Evolutionary conservation across 2,113 vertebrate genomes (phyloP), one percentile per base, ranked within the genome.

Genomic region (Rutilus rutilus): DNA sequence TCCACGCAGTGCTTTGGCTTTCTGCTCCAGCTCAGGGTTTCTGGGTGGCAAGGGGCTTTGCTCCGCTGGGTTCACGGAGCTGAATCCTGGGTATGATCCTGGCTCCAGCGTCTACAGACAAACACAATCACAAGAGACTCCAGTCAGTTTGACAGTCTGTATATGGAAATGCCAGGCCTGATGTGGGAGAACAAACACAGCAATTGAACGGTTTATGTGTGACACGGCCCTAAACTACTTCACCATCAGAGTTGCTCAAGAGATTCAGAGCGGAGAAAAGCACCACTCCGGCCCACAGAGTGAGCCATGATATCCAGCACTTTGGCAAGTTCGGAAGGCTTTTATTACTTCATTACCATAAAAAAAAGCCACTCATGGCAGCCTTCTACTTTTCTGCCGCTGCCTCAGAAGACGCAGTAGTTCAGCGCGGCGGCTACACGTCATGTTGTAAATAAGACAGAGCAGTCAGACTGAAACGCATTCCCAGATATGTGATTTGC

Each of bases 1-100:
- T 88, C 97, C 97, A 87, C 97, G 95, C 92, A 99, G 95, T n/a
- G 98, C 98, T 92, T 99, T 99, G 90, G 97, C 97, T 92, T 96
- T 96, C 92, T 97, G 97, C 81, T 99, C 98, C 92, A 97, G 95
- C 90, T 99, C 97, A 10, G 96, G 95, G 93, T 98, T 97, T 84
- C 97, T 93, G 6, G 97, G 92, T 86, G 93, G 94, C 10, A 91
- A 86, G 0, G 96, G 90, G 90, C 96, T 91, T 78, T 92, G 94
- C 87, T 95, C 94, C 5, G 92, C 91, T 0, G 96, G 92, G 82
- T 96, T 95, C 81, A 96, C 95, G 10, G 97, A 87, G 76, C 93
- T 91, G 86, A 97, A 97, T 76, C 95, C 92, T 30, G 97, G 97
- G 47, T 96, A 97, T 1, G 92, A 90, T 78, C 97, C 95, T 83